Percentiles rank a stretch among this genome's conserved stretches.
Conservation (phyloP, 1,140 invertebrate species). For the Ceratoteleas bidentatus region DNA sequence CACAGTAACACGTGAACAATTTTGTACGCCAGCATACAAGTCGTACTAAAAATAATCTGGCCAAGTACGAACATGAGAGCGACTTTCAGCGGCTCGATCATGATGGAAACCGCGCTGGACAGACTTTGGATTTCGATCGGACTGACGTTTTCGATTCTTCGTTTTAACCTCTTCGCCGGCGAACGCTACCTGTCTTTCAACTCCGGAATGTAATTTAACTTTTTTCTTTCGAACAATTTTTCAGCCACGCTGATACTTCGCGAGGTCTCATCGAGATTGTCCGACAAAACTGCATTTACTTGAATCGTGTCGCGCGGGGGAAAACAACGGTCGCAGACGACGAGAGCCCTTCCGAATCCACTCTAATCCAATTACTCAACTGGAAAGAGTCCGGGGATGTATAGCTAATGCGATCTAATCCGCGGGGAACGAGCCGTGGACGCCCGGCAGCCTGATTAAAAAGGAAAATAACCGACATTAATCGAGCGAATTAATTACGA, state of each 20-base stretch:
- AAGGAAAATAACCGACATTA: background rate
- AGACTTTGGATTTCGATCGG: conserved; percentile 8
- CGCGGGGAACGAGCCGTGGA: too few relatives aligned
- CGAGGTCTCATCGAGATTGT: too few relatives aligned
- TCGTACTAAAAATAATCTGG: conserved; percentile 33
- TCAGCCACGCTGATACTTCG: too few relatives aligned
- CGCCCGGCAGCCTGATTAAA: background rate
- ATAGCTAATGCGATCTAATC: background rate
- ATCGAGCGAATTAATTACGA: too few relatives aligned
- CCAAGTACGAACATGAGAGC: conserved; percentile 28
- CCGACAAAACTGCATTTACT: conserved; percentile 1
- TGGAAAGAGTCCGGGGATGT: background rate
- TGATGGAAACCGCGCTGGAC: conserved; percentile 9
- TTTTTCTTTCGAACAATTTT: background rate
- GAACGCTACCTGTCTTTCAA: background rate
- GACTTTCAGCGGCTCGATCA: conserved; percentile 35
- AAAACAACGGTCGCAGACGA: background rate
- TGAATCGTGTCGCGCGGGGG: background rate
- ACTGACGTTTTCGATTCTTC: conserved; percentile 2
- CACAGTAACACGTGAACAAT: conserved; percentile 20
- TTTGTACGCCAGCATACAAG: conserved; percentile 32
- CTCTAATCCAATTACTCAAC: conserved; percentile 29
- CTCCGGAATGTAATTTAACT: too few relatives aligned
- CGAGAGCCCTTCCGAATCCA: conserved; percentile 6
- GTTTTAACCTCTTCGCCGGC: background rate